phyloP scores from a whole-genome alignment of 1,140 invertebrate species.

The Papilio aristodemus region DNA sequence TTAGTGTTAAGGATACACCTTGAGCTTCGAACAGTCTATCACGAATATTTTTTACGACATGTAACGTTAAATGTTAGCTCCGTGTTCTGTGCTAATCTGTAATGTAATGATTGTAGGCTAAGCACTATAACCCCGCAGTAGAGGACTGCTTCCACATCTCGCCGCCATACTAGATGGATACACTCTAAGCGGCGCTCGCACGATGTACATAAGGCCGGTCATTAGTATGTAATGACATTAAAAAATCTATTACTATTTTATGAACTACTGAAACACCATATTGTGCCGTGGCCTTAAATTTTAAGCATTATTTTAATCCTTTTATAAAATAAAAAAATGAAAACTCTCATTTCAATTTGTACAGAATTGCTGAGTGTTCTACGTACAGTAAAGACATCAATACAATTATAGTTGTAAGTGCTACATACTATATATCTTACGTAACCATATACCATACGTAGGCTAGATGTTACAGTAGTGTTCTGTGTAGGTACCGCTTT shows the following conservation, averaged over 20 bases:
- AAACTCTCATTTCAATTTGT: slow-evolving; percentile 63
- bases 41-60: slow-evolving; percentile 71
- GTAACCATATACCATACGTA: slow-evolving; percentile 52
- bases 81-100: slow-evolving; percentile 57
- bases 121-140: slow-evolving; percentile 46
- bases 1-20: slow-evolving; percentile 73
- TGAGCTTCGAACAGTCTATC: slow-evolving; percentile 77
- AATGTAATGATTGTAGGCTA: slow-evolving; percentile 57
- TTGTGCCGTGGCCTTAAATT: slow-evolving; percentile 79
- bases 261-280: slow-evolving; percentile 78
- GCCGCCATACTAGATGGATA: slow-evolving; percentile 46
- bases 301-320: slow-evolving; percentile 74
- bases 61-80: slow-evolving; percentile 55
- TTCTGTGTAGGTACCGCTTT: slow-evolving; percentile 71
- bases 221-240: slow-evolving; percentile 59
- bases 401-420: slow-evolving; percentile 62
- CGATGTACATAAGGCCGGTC: slow-evolving; percentile 68
- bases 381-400: slow-evolving; percentile 55
- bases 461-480: slow-evolving; percentile 70
- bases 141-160: slow-evolving; percentile 43
- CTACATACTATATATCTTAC: slow-evolving; percentile 52
- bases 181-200: slow-evolving; percentile 38
- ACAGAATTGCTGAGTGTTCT: slow-evolving; percentile 64
- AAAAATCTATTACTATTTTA: slow-evolving; percentile 68
- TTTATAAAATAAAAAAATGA: slow-evolving; percentile 61